Conservation (phyloP, 2,888 invertebrate genomes). For the Nephrotoma flavescens region DNA sequence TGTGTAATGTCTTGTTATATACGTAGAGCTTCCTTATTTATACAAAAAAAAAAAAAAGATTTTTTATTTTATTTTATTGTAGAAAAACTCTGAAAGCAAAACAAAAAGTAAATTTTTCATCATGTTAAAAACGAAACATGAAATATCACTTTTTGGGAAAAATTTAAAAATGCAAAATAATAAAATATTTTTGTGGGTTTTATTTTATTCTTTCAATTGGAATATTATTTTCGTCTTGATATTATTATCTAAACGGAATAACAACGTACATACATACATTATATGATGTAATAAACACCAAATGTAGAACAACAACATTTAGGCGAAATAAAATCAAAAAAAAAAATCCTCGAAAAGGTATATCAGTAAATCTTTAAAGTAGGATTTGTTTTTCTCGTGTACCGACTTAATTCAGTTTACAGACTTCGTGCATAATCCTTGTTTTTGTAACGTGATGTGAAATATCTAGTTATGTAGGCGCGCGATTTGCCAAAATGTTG, state of each 20-base stretch:
- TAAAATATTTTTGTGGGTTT: not conserved
- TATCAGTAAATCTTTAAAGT: not conserved
- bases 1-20: not conserved
- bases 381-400: not conserved
- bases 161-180: not conserved
- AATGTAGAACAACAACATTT: not conserved
- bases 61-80: not conserved
- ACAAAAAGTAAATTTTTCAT: not conserved
- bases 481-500: not conserved
- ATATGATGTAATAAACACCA: too few species aligned
- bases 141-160: not conserved
- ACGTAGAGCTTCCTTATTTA: not conserved
- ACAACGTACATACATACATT: not conserved
- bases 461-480: too few species aligned
- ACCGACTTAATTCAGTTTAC: not conserved
- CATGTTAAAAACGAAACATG: not conserved
- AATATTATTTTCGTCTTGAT: not conserved
- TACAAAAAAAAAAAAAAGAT: not conserved
- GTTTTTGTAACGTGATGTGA: not conserved
- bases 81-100: not conserved
- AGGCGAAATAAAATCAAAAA: not conserved
- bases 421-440: not conserved
- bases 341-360: not conserved
- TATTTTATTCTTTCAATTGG: not conserved
- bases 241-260: not conserved